Evolutionary conservation across 2,888 invertebrate genomes (phyloP), one percentile per base, ranked within the genome.

Genomic region (Hyposoter didymator): DNA sequence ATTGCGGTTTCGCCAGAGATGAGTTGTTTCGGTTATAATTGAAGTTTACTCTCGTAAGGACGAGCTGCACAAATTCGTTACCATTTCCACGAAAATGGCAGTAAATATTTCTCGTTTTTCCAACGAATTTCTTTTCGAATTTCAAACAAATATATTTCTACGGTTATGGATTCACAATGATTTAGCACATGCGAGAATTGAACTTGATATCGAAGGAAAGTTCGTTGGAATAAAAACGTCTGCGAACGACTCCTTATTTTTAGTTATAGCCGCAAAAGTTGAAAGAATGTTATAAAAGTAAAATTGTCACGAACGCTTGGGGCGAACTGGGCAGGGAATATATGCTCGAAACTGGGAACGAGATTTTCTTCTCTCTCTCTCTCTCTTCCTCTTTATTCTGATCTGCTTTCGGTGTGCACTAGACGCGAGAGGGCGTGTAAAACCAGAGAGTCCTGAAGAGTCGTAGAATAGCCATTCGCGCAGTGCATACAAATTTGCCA

Each of bases 401-500:
- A 64, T 70, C 47, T 75, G 59, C 64, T 67, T 67, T 45, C 67
- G 67, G 67, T 67, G 74, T 73, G 72, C 66, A 43, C 69, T 73
- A 67, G 80, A 76, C 59, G 74, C 62, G 69, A 72, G 78, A 82
- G 73, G 75, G 79, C 62, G 66, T 75, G 74, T 72, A 79, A 72
- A 82, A 82, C 49, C 73, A 35, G 59, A 73, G 73, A 82, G 66
- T 52, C 69, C 70, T 78, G 69, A 78, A 81, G 84, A 80, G 84
- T 84, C 86, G 87, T 83, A 67, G 83, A 88, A 89, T 88, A 87
- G 87, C 85, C 86, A 84, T 82, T 79, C 73, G 85, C 84, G 87
- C 72, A 75, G 82, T 80, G 89, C 89, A 87, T 89, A 89, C 88
- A 90, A 90, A 90, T 89, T 84, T 85, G 35, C 64, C 82, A 79